Evolutionary conservation across 2,888 invertebrate species (phyloP).

Genomic region (Brenthis hecate): DNA sequence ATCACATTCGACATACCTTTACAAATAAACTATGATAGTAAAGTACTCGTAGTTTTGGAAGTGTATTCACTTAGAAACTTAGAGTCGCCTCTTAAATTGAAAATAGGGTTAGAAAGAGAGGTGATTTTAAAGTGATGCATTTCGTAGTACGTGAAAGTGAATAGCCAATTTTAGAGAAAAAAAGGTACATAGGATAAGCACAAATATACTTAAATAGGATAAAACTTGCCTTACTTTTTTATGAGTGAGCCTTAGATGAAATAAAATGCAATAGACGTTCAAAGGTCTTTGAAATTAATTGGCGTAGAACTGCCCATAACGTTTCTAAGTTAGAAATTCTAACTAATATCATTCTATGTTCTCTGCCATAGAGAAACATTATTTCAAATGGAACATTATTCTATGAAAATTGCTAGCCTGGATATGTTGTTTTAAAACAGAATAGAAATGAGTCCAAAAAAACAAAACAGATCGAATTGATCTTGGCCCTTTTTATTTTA

Average conservation of each 20-base stretch:
- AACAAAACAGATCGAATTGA: no score
- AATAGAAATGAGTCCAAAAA: no score
- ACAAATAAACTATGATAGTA: conserved; percentile 15
- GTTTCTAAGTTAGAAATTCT: no score
- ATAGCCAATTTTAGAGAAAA: conserved; percentile 48
- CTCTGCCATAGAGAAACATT: background rate
- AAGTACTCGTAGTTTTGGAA: conserved; percentile 22
- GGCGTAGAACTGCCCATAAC: conserved; percentile 2
- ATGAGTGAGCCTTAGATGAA: conserved; percentile 19
- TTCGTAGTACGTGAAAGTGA: conserved; percentile 55
- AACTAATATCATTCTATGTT: background rate
- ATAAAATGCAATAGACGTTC: conserved; percentile 19
- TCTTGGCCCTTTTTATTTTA: no score
- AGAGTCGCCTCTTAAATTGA: conserved; percentile 35
- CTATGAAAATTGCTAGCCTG: no score
- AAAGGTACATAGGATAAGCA: conserved; percentile 43
- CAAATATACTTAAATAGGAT: conserved; percentile 37
- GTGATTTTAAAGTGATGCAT: conserved; percentile 69
- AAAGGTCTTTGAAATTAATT: conserved; percentile 8
- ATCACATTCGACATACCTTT: background rate
- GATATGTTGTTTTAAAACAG: no score
- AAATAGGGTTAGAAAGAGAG: conserved; percentile 58
- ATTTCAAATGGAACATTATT: no score
- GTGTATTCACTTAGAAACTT: conserved; percentile 26
- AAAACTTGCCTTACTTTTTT: conserved; percentile 33